Evolutionary conservation across 2,797 vertebrate genomes (phyloP).

Genomic region (Notolepis coatsorum): DNA sequence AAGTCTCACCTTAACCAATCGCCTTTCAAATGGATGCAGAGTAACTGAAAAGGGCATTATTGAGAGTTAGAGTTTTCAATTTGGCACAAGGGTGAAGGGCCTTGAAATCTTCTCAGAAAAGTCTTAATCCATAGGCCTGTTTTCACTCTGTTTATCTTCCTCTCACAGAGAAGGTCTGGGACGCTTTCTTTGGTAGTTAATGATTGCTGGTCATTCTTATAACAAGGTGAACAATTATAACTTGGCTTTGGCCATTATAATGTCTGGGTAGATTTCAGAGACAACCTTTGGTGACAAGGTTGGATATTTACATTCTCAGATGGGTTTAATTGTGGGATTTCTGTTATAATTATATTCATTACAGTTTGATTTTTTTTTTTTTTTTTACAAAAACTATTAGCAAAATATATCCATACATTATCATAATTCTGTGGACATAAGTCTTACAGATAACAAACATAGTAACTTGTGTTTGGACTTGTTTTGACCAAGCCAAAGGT

Average conservation of each 20-base stretch:
- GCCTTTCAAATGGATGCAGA: background rate
- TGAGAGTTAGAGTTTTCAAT: background rate
- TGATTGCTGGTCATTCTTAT: background rate
- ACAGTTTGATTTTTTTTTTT: background rate
- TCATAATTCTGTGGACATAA: background rate
- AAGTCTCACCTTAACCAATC: no score
- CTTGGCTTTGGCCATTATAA: constrained; percentile 7
- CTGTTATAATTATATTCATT: background rate
- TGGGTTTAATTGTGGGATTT: background rate
- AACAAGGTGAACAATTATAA: constrained; percentile 30
- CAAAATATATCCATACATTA: background rate
- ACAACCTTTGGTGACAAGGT: background rate
- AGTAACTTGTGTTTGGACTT: background rate
- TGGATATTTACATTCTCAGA: background rate
- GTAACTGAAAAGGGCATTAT: background rate
- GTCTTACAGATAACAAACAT: background rate
- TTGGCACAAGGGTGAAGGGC: no score
- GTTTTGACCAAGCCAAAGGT: background rate
- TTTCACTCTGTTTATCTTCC: no score
- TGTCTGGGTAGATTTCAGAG: constrained; percentile 10
- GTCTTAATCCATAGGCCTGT: no score
- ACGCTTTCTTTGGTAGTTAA: background rate
- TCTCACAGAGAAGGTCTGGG: no score
- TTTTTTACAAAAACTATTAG: background rate
- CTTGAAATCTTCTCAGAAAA: no score